phyloP scores from a whole-genome alignment of 2,888 invertebrate genomes.

The Caenorhabditis virilis region DNA sequence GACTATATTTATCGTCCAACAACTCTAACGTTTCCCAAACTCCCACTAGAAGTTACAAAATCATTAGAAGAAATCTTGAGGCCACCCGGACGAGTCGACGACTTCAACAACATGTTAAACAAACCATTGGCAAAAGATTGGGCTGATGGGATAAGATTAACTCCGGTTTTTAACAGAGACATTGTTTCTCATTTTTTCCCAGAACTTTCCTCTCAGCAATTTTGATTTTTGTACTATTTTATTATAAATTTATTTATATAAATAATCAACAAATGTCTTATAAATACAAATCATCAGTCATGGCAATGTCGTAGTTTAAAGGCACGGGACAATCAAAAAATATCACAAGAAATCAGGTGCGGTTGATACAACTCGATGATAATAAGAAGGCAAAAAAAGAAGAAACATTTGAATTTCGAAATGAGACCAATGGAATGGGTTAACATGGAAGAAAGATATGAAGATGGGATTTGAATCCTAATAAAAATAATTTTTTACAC shows the following conservation, averaged over 20 bases:
- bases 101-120: conserved; percentile 40
- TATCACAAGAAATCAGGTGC: neutral
- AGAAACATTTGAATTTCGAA: neutral
- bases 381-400: neutral
- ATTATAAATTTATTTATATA: neutral
- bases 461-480: neutral
- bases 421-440: conserved; percentile 1
- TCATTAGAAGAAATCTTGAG: conserved; percentile 61
- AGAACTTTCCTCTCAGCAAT: conserved; percentile 29
- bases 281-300: neutral
- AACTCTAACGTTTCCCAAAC: conserved; percentile 47
- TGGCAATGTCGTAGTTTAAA: neutral
- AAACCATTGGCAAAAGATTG: conserved; percentile 51
- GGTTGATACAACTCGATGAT: neutral
- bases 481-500: neutral
- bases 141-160: conserved; percentile 53
- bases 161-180: conserved; percentile 62
- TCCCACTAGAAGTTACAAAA: conserved; percentile 60
- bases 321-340: neutral
- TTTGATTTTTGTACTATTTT: neutral
- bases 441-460: neutral
- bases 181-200: conserved; percentile 65
- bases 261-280: neutral
- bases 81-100: conserved; percentile 46
- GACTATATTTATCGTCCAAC: conserved; percentile 13